phyloP scores from a whole-genome alignment of 2,113 vertebrate species.

The Scomber scombrus region DNA sequence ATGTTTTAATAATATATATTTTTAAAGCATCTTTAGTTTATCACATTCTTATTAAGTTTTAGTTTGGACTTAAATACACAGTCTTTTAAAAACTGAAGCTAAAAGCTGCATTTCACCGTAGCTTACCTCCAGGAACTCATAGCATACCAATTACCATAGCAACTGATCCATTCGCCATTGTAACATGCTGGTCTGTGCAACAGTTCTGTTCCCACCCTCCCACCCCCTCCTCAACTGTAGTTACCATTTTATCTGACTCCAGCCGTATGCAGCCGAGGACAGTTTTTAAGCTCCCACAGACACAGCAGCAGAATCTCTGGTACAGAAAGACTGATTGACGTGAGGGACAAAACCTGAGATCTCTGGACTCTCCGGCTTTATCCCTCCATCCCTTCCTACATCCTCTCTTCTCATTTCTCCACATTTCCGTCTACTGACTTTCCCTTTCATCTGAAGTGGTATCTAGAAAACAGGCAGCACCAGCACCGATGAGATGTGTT shows the following conservation, averaged over 20 bases:
- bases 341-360: slow-evolving; percentile 50
- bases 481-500: slow-evolving; percentile 75
- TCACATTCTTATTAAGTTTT: slow-evolving; percentile 2
- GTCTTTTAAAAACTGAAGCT: too few species aligned
- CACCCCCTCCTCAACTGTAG: too few species aligned
- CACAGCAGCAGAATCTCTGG: slow-evolving; percentile 17
- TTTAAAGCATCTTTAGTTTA: not conserved
- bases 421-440: slow-evolving; percentile 37
- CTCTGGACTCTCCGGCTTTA: slow-evolving; percentile 36
- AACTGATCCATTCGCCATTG: not conserved
- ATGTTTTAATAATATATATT: slow-evolving; percentile 8
- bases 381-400: not conserved
- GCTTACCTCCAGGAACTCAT: slow-evolving; percentile 6
- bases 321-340: slow-evolving; percentile 51
- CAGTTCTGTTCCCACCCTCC: not conserved
- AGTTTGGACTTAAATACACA: not conserved
- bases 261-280: not conserved
- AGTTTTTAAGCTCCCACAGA: slow-evolving; percentile 35
- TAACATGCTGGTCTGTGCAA: not conserved
- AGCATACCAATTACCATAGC: slow-evolving; percentile 24
- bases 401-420: slow-evolving; percentile 21
- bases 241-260: slow-evolving; percentile 44
- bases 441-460: slow-evolving; percentile 53
- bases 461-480: slow-evolving; percentile 56
- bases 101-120: slow-evolving; percentile 23